Base-by-base conservation (phyloP, 2,797 vertebrate genomes). In the Distichodus sexfasciatus region DNA sequence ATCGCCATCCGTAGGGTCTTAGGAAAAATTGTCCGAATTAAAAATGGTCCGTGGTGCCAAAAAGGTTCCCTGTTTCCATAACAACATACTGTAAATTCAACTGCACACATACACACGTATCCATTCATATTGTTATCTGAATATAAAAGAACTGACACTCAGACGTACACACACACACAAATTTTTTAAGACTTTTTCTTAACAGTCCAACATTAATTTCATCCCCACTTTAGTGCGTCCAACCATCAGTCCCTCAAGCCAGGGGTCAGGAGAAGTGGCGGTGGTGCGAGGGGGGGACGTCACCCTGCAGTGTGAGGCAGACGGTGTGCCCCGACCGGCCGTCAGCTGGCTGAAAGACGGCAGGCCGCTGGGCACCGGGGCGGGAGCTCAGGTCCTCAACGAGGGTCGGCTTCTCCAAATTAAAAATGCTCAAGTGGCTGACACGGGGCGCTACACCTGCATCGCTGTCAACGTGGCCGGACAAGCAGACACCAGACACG, bases 271-370 rank as follows among this genome's bases (percentile, higher is more conserved):
- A 0, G 93, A 95, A 26, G 59, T 95, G 0, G 76, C 73, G 0
- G 86, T 94, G 41, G 89, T 80, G 0, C 90, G 86, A 48, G 95
- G 94, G 15, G 91, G 87, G 0, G 87, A 90, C 1, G 7, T 96
- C 58, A 92, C 89, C 9, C 79, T 99, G 40, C 92, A 92, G 66
- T 99, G 97, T 14, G 85, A 90, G 33, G 93, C 84, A 0, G 90
- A 92, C 3, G 97, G 97, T 0, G 55, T 91, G n/a, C 97, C 97
- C 0, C 88, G 82, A 1, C 97, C 97, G 0, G 81, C 89, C 0
- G 38, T 99, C 69, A 89, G 85, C 0, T 99, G 97, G 97, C 85
- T 96, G 82, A 98, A 95, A 79, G 97, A 99, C 0, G 95, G 96
- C 0, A 90, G 46, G n/a, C 90, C 90, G 0, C 74, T 98, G 75